phyloP scores from a whole-genome alignment of 2,113 vertebrate genomes.

The Hassar affinis region DNA sequence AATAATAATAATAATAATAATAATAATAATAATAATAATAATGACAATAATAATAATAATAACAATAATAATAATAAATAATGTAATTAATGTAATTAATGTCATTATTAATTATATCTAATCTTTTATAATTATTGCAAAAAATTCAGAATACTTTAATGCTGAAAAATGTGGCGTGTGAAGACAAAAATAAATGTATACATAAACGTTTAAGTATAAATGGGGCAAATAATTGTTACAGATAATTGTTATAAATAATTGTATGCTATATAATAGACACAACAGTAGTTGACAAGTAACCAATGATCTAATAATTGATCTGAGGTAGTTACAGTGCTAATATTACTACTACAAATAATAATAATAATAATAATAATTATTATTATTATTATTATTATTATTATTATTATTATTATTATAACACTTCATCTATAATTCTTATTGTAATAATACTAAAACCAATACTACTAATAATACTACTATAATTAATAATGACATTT shows the following conservation, averaged over 20 bases:
- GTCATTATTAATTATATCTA: too few relatives aligned
- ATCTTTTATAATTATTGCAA: not conserved
- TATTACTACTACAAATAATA: not conserved
- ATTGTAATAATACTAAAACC: not conserved
- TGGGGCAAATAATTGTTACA: not conserved
- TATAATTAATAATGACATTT: not conserved
- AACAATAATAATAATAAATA: too few relatives aligned
- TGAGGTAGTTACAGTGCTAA: not conserved
- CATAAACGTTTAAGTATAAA: not conserved
- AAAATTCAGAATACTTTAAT: not conserved
- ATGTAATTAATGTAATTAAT: too few relatives aligned
- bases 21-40: not conserved
- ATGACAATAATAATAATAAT: not conserved
- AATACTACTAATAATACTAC: not conserved
- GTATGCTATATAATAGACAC: not conserved
- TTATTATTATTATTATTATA: not conserved
- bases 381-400: conserved; percentile 1
- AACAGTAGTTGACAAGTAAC: not conserved
- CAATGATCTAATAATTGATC: not conserved
- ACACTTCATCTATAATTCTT: not conserved
- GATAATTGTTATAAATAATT: not conserved
- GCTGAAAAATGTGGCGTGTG: not conserved
- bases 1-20: not conserved
- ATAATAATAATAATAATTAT: not conserved
- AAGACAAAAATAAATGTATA: too few relatives aligned